Evolutionary conservation across 2,797 vertebrate genomes (phyloP).

Genomic region (Gymnodraco acuticeps): DNA sequence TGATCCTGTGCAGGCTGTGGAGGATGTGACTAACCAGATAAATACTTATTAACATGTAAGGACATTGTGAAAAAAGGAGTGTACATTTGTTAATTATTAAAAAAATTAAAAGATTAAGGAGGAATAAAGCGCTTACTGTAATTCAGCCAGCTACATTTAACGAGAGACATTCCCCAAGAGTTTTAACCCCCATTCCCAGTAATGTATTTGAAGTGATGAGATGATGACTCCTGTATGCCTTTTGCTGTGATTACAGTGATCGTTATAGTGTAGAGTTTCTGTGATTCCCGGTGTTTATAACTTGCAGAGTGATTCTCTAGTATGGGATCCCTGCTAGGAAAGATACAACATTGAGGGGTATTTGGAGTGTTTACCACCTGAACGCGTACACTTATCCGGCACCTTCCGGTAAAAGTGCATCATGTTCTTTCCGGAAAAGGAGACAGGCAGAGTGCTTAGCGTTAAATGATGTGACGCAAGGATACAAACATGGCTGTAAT

Average conservation of each 20-base stretch:
- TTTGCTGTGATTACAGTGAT: constrained; percentile 66
- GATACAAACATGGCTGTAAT: constrained; percentile 4
- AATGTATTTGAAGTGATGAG: constrained; percentile 63
- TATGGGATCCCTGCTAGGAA: constrained; percentile 14
- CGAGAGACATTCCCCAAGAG: neutral
- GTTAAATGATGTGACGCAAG: constrained; percentile 2
- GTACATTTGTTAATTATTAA: constrained; percentile 49
- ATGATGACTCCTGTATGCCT: constrained; percentile 55
- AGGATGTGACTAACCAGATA: constrained; percentile 27
- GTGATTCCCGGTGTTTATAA: constrained; percentile 46
- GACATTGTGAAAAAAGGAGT: constrained; percentile 19
- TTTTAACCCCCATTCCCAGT: constrained; percentile 12
- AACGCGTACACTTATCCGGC: constrained; percentile 9
- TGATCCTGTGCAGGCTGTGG: constrained; percentile 14
- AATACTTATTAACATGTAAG: constrained; percentile 29
- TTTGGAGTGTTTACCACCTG: constrained; percentile 24
- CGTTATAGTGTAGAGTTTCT: constrained; percentile 59
- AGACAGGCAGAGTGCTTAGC: neutral
- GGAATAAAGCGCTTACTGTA: constrained; percentile 21
- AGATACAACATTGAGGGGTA: constrained; percentile 18
- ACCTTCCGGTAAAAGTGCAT: constrained; percentile 22
- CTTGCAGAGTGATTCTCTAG: constrained; percentile 43
- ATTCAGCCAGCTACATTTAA: constrained; percentile 26
- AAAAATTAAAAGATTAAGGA: constrained; percentile 36
- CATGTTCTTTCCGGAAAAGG: constrained; percentile 29